These are phyloP conservation scores for Nebria ingens DNA, from an alignment of 1,140 invertebrate genomes.

Conservation along the genomic window DNA sequence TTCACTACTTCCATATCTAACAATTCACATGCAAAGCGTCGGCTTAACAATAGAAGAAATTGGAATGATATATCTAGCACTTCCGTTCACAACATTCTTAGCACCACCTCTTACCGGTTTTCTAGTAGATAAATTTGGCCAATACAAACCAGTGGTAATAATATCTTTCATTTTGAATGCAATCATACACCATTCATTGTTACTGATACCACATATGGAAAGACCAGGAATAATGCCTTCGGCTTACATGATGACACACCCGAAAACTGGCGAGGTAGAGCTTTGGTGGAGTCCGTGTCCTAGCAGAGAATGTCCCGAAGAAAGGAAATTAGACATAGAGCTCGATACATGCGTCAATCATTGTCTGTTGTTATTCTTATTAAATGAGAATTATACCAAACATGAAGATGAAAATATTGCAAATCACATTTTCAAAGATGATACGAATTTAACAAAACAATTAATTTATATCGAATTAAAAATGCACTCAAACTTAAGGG, in stretches of 20 bases:
- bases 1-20: conserved; percentile 69
- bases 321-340: conserved; percentile 57
- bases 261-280: conserved; percentile 53
- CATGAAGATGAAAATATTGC: too few relatives aligned
- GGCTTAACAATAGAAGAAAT: conserved; percentile 74
- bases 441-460: neutral
- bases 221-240: conserved; percentile 56
- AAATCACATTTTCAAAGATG: too few relatives aligned
- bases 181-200: conserved; percentile 58
- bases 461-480: too few relatives aligned
- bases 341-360: conserved; percentile 57
- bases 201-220: conserved; percentile 63
- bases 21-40: conserved; percentile 79
- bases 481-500: conserved; percentile 57
- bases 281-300: conserved; percentile 71
- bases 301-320: conserved; percentile 59
- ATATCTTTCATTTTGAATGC: conserved; percentile 60
- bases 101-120: conserved; percentile 69
- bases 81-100: conserved; percentile 70
- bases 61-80: conserved; percentile 69
- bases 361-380: conserved; percentile 49
- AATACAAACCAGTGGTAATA: conserved; percentile 68
- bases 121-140: conserved; percentile 69
- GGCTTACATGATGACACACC: conserved; percentile 60
- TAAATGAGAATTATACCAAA: too few relatives aligned